Base-by-base conservation (phyloP, 2,797 vertebrate genomes). In the Silurus aristotelis region DNA sequence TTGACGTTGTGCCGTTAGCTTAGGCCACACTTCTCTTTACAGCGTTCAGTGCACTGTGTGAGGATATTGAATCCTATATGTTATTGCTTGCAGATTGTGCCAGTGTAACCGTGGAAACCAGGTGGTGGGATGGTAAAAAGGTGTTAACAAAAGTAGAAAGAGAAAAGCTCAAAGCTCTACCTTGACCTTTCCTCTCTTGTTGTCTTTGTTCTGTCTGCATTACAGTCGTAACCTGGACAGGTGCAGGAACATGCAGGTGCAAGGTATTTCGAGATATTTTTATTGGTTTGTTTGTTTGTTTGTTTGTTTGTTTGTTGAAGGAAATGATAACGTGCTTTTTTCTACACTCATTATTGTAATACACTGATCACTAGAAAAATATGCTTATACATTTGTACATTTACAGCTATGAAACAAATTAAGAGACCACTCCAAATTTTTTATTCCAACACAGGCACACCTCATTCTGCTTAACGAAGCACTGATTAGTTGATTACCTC, bases 1-100 rank as follows among this genome's bases (percentile, higher is more conserved):
- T 88, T 91, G 90, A 91, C 91, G 92, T 87, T 86, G 88, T 86
- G 91, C 88, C 90, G 90, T 72, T 22, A 84, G 86, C 77, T 31
- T 76, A 90, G 84, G 89, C 82, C 55, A 68, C 20, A 78, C 84
- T 91, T 89, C 88, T 82, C 82, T 87, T 67, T 68, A 67, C 43
- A 52, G 46, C 19, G 86, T 84, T 91, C 12, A 66, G 4, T 19
- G 66, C 17, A 38, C 76, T 55, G 55, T 25, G 78, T 46, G 72
- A 63, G 56, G 61, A 82, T 63, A 25, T 27, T 38, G 78, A 31
- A n/a, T 25, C 67, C 10, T 17, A 86, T 78, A 70, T 63, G 56
- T 56, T 38, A 84, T 0, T 61, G 64, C 68, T 25, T 38, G 80
- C 66, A 27, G 80, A 68, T 82, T 75, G 22, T 79, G 15, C 25